These are phyloP conservation scores for Heliothis virescens DNA, from an alignment of 1,140 invertebrate species.

Conservation along the genomic window DNA sequence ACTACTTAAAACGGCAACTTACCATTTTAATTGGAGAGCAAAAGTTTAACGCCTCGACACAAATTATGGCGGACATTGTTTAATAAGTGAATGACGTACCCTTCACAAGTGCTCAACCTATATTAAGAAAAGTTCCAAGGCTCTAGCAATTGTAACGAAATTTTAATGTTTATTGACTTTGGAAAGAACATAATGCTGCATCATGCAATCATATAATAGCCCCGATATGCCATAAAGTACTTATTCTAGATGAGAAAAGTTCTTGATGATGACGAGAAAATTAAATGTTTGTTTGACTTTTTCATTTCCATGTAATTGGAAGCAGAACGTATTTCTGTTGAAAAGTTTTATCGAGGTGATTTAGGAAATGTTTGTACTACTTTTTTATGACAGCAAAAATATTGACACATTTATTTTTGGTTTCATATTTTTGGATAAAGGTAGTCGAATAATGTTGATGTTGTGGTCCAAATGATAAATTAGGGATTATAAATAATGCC, in stretches of 20 bases:
- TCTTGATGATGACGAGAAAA: conserved; percentile 6
- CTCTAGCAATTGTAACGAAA: conserved; percentile 6
- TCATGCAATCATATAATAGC: conserved; percentile 9
- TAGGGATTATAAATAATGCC: too few species aligned
- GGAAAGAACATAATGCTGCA: not conserved
- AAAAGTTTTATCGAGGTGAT: not conserved
- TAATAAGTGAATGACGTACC: conserved; percentile 20
- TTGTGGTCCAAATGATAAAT: too few species aligned
- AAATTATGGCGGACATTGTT: conserved; percentile 7
- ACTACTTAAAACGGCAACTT: too few species aligned
- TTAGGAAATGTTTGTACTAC: too few species aligned
- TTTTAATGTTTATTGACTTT: conserved; percentile 18
- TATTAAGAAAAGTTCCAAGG: conserved; percentile 16
- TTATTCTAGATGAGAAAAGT: conserved; percentile 12
- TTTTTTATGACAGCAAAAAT: too few species aligned
- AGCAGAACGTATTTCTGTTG: not conserved
- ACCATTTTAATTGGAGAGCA: conserved; percentile 12
- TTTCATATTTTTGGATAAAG: too few species aligned
- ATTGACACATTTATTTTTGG: too few species aligned
- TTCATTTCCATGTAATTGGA: not conserved
- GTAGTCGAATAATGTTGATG: too few species aligned
- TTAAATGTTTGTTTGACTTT: conserved; percentile 3
- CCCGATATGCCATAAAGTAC: not conserved
- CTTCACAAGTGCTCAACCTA: conserved; percentile 6
- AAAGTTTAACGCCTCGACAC: conserved; percentile 21